These are phyloP conservation scores for Bicyclus anynana DNA, from an alignment of 1,140 invertebrate species.

Conservation along the genomic window DNA sequence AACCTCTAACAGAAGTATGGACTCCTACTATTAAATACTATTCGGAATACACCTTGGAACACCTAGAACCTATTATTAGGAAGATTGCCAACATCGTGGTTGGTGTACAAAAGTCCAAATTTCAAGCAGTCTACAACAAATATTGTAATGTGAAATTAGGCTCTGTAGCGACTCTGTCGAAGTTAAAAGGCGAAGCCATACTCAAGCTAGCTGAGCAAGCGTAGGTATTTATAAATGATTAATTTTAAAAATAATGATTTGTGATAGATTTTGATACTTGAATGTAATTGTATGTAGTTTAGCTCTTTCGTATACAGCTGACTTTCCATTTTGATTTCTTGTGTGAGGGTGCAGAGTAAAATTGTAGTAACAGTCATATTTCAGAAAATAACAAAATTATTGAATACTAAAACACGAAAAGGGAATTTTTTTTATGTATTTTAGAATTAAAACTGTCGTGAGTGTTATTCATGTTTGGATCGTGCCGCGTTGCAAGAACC, in stretches of 20 bases:
- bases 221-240: not conserved
- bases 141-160: slow-evolving; percentile 79
- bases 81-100: slow-evolving; percentile 79
- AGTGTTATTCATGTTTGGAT: no score
- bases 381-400: no score
- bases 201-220: slow-evolving; percentile 40
- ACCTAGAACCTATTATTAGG: slow-evolving; percentile 79
- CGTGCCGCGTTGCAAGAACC: no score
- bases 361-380: no score
- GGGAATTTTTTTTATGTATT: no score
- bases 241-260: not conserved
- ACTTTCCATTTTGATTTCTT: no score
- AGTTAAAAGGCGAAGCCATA: slow-evolving; percentile 72
- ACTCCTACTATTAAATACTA: slow-evolving; percentile 81
- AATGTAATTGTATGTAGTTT: no score
- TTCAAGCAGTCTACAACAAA: slow-evolving; percentile 80
- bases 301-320: no score
- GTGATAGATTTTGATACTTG: not conserved
- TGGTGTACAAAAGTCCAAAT: slow-evolving; percentile 78
- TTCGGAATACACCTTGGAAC: slow-evolving; percentile 78
- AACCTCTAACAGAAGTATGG: slow-evolving; percentile 75
- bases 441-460: no score
- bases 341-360: no score
- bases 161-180: slow-evolving; percentile 79
- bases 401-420: no score